These are phyloP conservation scores for Muscicapa striata DNA, from an alignment of 2,797 vertebrate genomes.

Conservation along the genomic window DNA sequence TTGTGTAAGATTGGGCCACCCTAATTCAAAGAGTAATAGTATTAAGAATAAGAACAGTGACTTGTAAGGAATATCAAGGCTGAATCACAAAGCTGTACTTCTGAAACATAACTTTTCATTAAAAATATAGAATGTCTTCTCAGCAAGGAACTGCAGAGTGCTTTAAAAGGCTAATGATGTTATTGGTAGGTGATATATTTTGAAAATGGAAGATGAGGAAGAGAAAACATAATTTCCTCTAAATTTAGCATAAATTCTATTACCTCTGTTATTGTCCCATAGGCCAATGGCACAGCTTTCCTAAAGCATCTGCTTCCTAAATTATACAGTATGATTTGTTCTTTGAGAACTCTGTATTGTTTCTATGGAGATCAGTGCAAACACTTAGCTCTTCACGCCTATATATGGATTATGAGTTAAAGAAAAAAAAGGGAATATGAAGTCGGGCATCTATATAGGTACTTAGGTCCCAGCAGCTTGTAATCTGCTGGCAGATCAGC, in stretches of 20 bases:
- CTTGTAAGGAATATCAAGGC: neutral
- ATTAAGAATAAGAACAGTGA: neutral
- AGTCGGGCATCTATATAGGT: neutral
- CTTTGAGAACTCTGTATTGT: constrained; percentile 4
- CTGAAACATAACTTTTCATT: constrained; percentile 17
- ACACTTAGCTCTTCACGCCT: neutral
- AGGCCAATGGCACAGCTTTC: constrained; percentile 10
- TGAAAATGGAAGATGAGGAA: constrained; percentile 27
- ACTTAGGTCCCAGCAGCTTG: neutral
- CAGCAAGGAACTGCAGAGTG: neutral
- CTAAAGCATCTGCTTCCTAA: constrained; percentile 41
- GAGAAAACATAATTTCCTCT: constrained; percentile 54
- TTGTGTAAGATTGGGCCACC: neutral
- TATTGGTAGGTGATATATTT: constrained; percentile 28
- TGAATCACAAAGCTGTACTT: neutral
- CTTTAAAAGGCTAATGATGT: constrained; percentile 2
- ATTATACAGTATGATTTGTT: neutral
- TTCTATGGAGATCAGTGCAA: constrained; percentile 44
- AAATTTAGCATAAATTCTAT: constrained; percentile 46
- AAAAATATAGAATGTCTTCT: neutral
- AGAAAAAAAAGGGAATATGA: neutral
- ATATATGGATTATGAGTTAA: neutral
- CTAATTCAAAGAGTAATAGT: neutral
- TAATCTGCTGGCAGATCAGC: neutral
- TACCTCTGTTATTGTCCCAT: neutral